Conservation (phyloP, 2,797 vertebrate genomes). For the Takifugu rubripes region DNA sequence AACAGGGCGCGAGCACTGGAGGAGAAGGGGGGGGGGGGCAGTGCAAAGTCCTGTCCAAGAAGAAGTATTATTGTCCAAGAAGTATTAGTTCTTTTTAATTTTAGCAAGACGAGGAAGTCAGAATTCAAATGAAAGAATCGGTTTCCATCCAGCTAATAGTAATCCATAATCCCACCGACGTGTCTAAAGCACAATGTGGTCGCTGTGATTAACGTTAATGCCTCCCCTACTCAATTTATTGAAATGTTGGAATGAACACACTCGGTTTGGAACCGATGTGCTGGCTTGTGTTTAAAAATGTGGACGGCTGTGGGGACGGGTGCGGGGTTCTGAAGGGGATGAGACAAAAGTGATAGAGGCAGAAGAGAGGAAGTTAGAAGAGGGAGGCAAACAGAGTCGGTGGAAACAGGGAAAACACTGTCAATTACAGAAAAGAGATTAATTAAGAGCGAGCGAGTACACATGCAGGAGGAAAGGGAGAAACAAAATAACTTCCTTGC, state of each 20-base stretch:
- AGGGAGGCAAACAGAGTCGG: conserved; percentile 19
- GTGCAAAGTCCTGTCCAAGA: conserved; percentile 75
- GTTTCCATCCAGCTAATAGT: conserved; percentile 86
- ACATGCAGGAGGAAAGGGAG: conserved; percentile 28
- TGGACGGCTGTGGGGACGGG: conserved; percentile 41
- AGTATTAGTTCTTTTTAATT: conserved; percentile 85
- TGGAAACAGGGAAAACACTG: conserved; percentile 19
- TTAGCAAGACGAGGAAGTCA: conserved; percentile 78
- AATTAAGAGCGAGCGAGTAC: conserved; percentile 29
- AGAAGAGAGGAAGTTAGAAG: conserved; percentile 42
- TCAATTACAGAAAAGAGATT: conserved; percentile 8
- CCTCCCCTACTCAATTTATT: conserved; percentile 82
- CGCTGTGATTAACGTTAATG: conserved; percentile 85
- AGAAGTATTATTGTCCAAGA: conserved; percentile 80
- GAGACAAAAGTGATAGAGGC: conserved; percentile 54
- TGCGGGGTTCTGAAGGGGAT: conserved; percentile 21
- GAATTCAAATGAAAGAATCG: conserved; percentile 85
- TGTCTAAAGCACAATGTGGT: conserved; percentile 84
- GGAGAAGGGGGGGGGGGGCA: conserved; percentile 16
- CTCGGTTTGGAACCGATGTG: conserved; percentile 75
- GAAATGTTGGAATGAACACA: conserved; percentile 84
- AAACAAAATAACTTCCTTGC: conserved; percentile 58
- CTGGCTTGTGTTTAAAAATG: conserved; percentile 72
- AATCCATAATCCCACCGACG: conserved; percentile 85
- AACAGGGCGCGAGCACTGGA: conserved; percentile 16